Evolutionary conservation across 2,797 vertebrate genomes (phyloP).

Genomic region (Sebastes kiyomatsui): DNA sequence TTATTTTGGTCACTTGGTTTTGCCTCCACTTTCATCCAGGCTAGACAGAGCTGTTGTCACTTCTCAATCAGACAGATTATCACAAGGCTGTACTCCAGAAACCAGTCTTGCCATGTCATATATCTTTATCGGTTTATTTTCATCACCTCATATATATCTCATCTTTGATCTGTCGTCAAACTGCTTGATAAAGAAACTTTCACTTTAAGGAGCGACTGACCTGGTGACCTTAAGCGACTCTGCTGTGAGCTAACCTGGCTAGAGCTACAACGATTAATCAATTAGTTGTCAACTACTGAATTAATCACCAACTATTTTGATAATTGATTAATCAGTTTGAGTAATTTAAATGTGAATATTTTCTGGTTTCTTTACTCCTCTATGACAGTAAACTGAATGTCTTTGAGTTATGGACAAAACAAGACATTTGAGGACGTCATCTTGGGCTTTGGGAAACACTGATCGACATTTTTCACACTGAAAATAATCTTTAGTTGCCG

Average conservation of each 20-base stretch:
- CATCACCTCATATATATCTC: not conserved
- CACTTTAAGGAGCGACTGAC: not conserved
- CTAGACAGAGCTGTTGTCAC: constrained; percentile 10
- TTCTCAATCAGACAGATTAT: constrained; percentile 3
- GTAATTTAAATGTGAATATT: too few species aligned
- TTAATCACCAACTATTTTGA: too few species aligned
- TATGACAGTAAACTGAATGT: too few species aligned
- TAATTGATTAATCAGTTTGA: too few species aligned
- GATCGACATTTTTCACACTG: too few species aligned
- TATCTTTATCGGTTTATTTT: not conserved
- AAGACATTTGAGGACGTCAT: too few species aligned
- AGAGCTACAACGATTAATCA: too few species aligned
- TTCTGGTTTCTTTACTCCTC: too few species aligned
- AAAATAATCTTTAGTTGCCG: too few species aligned
- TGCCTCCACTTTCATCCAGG: constrained; percentile 7
- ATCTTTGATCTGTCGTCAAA: not conserved
- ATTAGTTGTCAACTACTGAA: too few species aligned
- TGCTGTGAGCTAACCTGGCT: not conserved
- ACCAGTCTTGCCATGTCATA: not conserved
- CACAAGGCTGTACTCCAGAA: not conserved
- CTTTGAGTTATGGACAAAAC: too few species aligned
- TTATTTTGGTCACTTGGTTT: constrained; percentile 11
- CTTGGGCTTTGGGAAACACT: too few species aligned
- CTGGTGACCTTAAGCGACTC: not conserved
- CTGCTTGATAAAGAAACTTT: not conserved